These are phyloP conservation scores for Philereme transversata DNA, from an alignment of 2,888 invertebrate genomes.

Conservation along the genomic window DNA sequence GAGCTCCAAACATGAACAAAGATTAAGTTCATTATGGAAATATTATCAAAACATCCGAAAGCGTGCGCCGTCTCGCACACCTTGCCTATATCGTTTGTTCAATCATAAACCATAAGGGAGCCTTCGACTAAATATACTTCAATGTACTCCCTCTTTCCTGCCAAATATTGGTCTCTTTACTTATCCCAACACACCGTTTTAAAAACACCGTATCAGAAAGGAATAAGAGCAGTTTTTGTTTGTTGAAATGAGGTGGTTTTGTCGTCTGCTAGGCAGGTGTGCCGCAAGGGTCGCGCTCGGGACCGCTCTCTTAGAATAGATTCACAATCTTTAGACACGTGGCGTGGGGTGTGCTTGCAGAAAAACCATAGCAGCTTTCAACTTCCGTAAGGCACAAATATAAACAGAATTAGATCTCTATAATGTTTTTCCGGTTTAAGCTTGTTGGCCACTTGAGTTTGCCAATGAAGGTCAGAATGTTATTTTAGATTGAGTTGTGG, in stretches of 20 bases:
- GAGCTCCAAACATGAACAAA: slow-evolving; percentile 37
- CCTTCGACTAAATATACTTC: slow-evolving; percentile 81
- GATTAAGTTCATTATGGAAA: slow-evolving; percentile 46
- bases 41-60: slow-evolving; percentile 55
- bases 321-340: slow-evolving; percentile 77
- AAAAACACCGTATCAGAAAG: slow-evolving; percentile 43
- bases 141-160: slow-evolving; percentile 82
- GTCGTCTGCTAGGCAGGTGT: slow-evolving; percentile 71
- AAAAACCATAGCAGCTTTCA: slow-evolving; percentile 76
- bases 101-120: slow-evolving; percentile 73
- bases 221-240: slow-evolving; percentile 49
- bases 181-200: slow-evolving; percentile 40
- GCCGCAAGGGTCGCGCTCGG: slow-evolving; percentile 70
- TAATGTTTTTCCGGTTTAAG: slow-evolving; percentile 80
- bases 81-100: slow-evolving; percentile 79
- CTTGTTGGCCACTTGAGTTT: slow-evolving; percentile 67
- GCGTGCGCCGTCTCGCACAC: slow-evolving; percentile 66
- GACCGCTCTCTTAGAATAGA: slow-evolving; percentile 76
- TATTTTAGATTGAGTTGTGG: slow-evolving; percentile 43
- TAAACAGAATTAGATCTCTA: slow-evolving; percentile 78
- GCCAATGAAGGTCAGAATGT: slow-evolving; percentile 54
- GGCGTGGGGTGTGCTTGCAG: slow-evolving; percentile 72
- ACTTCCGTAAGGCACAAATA: slow-evolving; percentile 78
- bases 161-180: slow-evolving; percentile 72
- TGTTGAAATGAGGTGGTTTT: slow-evolving; percentile 30